Evolutionary conservation across 2,888 invertebrate genomes (phyloP).

Genomic region (Pachycephus smyrnensis): DNA sequence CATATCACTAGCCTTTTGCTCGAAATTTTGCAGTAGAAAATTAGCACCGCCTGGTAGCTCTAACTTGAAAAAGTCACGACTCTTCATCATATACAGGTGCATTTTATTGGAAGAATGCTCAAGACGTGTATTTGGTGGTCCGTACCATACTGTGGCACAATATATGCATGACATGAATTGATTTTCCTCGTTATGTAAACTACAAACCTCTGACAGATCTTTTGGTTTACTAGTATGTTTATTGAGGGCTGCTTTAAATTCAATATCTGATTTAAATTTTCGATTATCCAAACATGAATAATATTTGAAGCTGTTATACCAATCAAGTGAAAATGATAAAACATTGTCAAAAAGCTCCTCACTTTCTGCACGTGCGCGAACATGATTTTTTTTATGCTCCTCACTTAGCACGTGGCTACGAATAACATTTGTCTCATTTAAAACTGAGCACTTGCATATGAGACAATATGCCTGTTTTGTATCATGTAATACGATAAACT

Average conservation of each 20-base stretch:
- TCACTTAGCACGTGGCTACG: too few relatives aligned
- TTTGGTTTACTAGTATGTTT: background rate
- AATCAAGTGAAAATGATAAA: background rate
- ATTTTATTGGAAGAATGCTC: conserved; percentile 37
- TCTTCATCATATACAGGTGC: conserved; percentile 44
- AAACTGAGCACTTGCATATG: conserved; percentile 14
- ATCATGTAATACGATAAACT: too few relatives aligned
- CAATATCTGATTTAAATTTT: conserved; percentile 27
- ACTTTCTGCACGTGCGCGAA: too few relatives aligned
- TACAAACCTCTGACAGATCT: background rate
- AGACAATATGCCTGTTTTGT: conserved; percentile 16
- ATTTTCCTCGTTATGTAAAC: conserved; percentile 14
- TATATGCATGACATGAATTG: conserved; percentile 39
- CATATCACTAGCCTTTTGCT: conserved; percentile 17
- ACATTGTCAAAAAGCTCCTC: too few relatives aligned
- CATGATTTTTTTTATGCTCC: too few relatives aligned
- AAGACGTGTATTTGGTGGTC: conserved; percentile 25
- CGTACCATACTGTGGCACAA: conserved; percentile 47
- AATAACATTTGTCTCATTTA: too few relatives aligned
- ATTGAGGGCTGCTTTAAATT: conserved; percentile 40
- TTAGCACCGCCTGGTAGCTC: conserved; percentile 28
- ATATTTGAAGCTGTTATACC: background rate
- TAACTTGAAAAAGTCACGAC: conserved; percentile 34
- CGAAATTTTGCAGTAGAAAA: conserved; percentile 17
- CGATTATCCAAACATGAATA: conserved; percentile 20